Conservation (phyloP, 2,888 invertebrate species). For the Ligdia adustata region DNA sequence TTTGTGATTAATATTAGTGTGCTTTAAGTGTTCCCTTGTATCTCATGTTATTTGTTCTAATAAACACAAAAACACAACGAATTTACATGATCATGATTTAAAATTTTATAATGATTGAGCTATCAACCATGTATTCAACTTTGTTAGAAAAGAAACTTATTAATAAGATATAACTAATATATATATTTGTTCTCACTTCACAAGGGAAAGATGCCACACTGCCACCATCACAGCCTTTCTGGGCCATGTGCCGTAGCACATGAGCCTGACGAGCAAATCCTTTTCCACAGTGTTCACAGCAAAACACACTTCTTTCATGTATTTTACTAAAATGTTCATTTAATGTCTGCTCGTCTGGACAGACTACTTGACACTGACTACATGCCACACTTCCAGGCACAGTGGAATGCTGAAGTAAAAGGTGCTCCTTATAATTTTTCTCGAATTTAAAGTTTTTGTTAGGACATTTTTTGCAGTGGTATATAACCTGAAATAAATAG, state of each 20-base stretch:
- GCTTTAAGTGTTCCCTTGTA: no score
- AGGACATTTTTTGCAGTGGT: slow-evolving; percentile 84
- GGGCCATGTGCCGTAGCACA: slow-evolving; percentile 87
- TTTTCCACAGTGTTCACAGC: slow-evolving; percentile 87
- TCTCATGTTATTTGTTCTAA: no score
- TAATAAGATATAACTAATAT: no score
- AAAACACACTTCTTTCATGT: slow-evolving; percentile 75
- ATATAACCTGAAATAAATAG: slow-evolving; percentile 30
- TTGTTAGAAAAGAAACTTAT: no score
- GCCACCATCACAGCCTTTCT: slow-evolving; percentile 86
- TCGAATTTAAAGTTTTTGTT: slow-evolving; percentile 88
- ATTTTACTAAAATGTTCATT: slow-evolving; percentile 87
- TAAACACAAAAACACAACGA: no score
- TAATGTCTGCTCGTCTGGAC: slow-evolving; percentile 85
- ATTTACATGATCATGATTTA: no score
- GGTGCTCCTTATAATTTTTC: slow-evolving; percentile 86
- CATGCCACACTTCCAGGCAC: slow-evolving; percentile 85
- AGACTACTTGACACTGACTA: slow-evolving; percentile 86
- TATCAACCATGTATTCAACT: no score
- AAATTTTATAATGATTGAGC: no score
- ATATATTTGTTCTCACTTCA: slow-evolving; percentile 63
- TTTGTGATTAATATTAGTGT: no score
- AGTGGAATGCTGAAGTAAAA: slow-evolving; percentile 87
- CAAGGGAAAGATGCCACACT: slow-evolving; percentile 51
- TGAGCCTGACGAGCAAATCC: slow-evolving; percentile 91